A percentile compares a stretch with the other conserved stretches of the same genome.
These are phyloP conservation scores for Thalassoma bifasciatum DNA, from an alignment of 2,113 vertebrate genomes.

Conservation along the genomic window DNA sequence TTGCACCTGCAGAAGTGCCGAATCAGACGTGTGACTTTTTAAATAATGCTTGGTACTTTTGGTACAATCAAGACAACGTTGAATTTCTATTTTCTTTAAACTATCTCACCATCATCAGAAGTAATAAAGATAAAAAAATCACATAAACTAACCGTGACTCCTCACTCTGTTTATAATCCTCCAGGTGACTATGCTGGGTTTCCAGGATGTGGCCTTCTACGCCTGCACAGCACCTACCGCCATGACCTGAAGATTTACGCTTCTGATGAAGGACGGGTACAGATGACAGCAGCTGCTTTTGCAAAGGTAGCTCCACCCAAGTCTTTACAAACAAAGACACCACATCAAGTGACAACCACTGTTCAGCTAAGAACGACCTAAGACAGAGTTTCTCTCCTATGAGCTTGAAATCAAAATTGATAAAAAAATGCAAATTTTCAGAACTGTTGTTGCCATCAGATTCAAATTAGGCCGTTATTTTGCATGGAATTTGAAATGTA, in stretches of 20 bases:
- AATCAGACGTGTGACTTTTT: not conserved
- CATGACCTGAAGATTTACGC: conserved; percentile 99
- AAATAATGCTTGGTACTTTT: conserved; percentile 25
- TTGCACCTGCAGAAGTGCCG: conserved; percentile 22
- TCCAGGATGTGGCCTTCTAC: conserved; percentile 96
- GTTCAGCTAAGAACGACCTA: too few species aligned
- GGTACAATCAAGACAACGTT: conserved; percentile 37
- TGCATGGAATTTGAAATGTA: too few species aligned
- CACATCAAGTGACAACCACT: too few species aligned
- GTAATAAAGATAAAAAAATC: not conserved
- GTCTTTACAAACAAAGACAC: too few species aligned
- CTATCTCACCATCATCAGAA: not conserved
- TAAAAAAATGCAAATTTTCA: too few species aligned
- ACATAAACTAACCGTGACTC: not conserved
- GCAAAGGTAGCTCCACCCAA: conserved; percentile 87
- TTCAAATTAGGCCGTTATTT: too few species aligned
- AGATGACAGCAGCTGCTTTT: conserved; percentile 98
- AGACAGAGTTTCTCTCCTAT: too few species aligned
- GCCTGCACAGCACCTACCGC: conserved; percentile 97
- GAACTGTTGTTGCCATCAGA: too few species aligned
- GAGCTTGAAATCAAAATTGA: too few species aligned
- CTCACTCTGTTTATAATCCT: not conserved
- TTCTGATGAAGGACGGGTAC: conserved; percentile 96
- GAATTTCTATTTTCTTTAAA: conserved; percentile 1
- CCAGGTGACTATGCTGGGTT: conserved; percentile 97